phyloP scores from a whole-genome alignment of 2,797 vertebrate genomes.

The Rhinella marina region DNA sequence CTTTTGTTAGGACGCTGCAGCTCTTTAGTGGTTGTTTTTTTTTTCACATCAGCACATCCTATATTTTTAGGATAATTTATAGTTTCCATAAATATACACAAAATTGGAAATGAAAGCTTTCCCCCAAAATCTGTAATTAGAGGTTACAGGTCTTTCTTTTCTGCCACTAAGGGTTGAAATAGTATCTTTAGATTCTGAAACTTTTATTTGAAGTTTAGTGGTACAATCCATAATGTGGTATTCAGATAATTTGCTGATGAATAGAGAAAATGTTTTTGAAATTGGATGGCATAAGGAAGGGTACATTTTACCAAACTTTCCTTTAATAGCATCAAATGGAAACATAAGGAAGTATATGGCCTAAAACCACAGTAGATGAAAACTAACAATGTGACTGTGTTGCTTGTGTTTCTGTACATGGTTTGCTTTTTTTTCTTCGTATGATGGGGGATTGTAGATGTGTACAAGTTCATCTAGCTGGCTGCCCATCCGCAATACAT shows the following conservation, averaged over 20 bases:
- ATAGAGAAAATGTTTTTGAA: neutral
- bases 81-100: constrained; percentile 51
- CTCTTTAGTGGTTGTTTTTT: constrained; percentile 22
- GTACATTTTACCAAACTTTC: neutral
- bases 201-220: neutral
- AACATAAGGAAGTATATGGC: too few relatives aligned
- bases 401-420: too few relatives aligned
- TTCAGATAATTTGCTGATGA: constrained; percentile 8
- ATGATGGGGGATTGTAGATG: neutral
- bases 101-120: constrained; percentile 18
- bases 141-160: constrained; percentile 35
- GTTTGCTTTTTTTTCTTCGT: too few relatives aligned
- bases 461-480: neutral
- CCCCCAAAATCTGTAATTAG: constrained; percentile 44
- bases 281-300: neutral
- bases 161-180: neutral
- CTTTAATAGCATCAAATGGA: neutral
- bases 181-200: constrained; percentile 7
- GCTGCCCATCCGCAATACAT: too few relatives aligned
- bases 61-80: constrained; percentile 55
- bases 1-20: neutral
- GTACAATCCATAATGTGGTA: neutral
- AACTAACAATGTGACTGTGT: neutral
- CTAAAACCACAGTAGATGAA: neutral
- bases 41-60: neutral